These are phyloP conservation scores for Brachionus rotundiformis DNA, from an alignment of 1,140 invertebrate species.

Conservation along the genomic window DNA sequence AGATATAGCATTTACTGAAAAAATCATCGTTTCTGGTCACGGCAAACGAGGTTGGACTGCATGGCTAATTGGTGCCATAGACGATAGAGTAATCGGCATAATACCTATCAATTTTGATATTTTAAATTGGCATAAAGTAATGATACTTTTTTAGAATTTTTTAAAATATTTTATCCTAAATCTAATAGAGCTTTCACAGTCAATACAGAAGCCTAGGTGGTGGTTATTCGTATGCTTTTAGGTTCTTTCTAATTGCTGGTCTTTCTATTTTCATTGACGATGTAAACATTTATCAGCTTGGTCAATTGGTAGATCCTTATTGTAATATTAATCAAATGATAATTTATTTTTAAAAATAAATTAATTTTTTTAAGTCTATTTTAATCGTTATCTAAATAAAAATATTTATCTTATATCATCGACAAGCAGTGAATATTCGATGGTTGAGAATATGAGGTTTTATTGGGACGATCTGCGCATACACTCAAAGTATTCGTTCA, in stretches of 20 bases:
- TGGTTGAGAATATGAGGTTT: constrained; percentile 3
- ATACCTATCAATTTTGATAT: constrained; percentile 35
- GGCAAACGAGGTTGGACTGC: constrained; percentile 31
- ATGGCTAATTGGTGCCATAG: constrained; percentile 17
- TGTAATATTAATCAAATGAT: not conserved
- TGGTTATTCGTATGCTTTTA: constrained; percentile 15
- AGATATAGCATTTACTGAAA: not conserved
- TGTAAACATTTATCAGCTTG: not conserved
- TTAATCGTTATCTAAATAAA: not conserved
- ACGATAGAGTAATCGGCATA: not conserved
- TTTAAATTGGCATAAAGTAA: constrained; percentile 43
- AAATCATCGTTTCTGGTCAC: constrained; percentile 23
- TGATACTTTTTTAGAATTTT: too few species aligned
- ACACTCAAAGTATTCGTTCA: not conserved
- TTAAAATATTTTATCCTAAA: not conserved
- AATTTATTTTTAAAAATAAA: not conserved
- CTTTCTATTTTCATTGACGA: constrained; percentile 6
- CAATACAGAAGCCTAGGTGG: constrained; percentile 44
- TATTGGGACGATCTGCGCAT: constrained; percentile 27
- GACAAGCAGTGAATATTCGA: constrained; percentile 15
- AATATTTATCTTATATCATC: constrained; percentile 24
- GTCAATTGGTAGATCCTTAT: constrained; percentile 39
- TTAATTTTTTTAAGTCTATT: not conserved
- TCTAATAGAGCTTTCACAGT: constrained; percentile 5
- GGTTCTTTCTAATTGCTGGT: not conserved